phyloP scores from a whole-genome alignment of 2,888 invertebrate species.

The Dryococelus australis region DNA sequence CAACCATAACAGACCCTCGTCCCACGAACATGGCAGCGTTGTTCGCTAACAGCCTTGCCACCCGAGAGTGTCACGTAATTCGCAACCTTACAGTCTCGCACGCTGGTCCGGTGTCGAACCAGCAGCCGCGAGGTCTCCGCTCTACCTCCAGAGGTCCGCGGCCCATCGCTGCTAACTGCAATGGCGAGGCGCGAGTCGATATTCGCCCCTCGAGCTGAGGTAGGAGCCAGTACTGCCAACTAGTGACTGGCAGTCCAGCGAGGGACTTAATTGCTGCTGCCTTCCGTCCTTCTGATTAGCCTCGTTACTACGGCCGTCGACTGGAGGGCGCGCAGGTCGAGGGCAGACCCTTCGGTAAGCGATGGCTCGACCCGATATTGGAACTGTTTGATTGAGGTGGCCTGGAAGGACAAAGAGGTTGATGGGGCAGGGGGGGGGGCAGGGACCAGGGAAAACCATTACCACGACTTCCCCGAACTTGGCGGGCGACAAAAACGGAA shows the following conservation, averaged over 20 bases:
- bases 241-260: neutral
- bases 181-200: too few relatives aligned
- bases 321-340: neutral
- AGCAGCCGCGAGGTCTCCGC: too few relatives aligned
- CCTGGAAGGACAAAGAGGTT: neutral
- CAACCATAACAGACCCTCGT: too few relatives aligned
- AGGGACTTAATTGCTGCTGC: neutral
- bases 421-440: neutral
- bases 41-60: too few relatives aligned
- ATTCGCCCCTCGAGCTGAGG: too few relatives aligned
- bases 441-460: slow-evolving; percentile 10
- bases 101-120: too few relatives aligned
- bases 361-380: neutral
- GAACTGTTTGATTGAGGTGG: slow-evolving; percentile 2
- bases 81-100: too few relatives aligned
- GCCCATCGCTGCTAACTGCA: too few relatives aligned
- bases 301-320: neutral
- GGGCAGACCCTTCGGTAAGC: neutral
- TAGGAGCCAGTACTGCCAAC: too few relatives aligned
- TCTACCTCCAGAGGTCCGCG: too few relatives aligned
- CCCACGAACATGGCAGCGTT: too few relatives aligned
- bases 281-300: neutral
- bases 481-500: neutral
- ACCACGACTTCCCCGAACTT: neutral
- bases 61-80: too few relatives aligned